Percentiles rank a stretch among this genome's conserved stretches.
Evolutionary conservation across 2,113 vertebrate genomes (phyloP).

Genomic region (Macquaria australasica): DNA sequence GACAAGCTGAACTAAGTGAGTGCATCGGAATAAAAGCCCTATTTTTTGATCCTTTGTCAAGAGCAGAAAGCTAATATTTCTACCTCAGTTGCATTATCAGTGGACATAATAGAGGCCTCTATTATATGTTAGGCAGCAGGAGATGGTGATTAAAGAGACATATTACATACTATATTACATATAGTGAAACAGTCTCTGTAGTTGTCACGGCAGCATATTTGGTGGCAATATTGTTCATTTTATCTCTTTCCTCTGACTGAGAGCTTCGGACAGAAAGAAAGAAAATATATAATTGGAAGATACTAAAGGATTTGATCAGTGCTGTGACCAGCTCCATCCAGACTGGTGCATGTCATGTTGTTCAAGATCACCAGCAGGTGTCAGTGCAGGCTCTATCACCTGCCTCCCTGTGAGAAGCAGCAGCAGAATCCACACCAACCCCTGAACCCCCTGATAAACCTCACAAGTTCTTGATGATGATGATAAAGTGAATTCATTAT

Average conservation of each 20-base stretch:
- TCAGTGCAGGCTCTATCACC: constrained; percentile 50
- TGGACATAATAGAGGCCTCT: too few relatives aligned
- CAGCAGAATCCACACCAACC: background rate
- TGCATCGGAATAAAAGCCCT: background rate
- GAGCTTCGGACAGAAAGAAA: background rate
- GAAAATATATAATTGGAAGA: background rate
- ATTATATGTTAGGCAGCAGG: background rate
- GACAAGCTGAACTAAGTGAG: background rate
- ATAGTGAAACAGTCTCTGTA: background rate
- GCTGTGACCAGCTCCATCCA: background rate
- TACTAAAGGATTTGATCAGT: background rate
- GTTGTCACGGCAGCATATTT: background rate
- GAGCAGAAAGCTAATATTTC: background rate
- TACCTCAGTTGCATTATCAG: background rate
- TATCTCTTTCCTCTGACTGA: background rate
- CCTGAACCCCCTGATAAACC: background rate
- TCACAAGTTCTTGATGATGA: background rate
- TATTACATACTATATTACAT: background rate
- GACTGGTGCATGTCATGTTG: background rate
- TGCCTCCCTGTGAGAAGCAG: background rate
- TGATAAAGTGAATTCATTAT: background rate
- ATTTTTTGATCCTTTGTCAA: background rate
- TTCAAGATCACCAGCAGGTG: constrained; percentile 60
- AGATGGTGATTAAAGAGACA: background rate
- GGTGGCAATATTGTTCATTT: background rate